Conservation (phyloP, 2,888 invertebrate genomes). For the Hartigia nigra region DNA sequence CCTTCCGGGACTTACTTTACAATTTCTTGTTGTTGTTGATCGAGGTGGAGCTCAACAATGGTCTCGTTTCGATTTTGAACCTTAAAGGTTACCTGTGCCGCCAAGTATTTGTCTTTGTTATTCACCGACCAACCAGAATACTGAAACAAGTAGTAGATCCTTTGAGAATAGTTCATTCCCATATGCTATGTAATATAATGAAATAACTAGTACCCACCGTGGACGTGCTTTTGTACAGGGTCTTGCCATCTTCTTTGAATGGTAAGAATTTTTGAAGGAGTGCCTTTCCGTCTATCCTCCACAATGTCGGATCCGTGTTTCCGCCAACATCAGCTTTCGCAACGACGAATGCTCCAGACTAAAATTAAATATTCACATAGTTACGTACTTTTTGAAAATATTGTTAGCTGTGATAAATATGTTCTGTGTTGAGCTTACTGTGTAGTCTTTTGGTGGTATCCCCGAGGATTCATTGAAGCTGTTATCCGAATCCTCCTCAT, state of each 20-base stretch:
- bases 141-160: slow-evolving; percentile 49
- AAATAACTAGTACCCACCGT: slow-evolving; percentile 60
- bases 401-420: background rate
- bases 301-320: slow-evolving; percentile 69
- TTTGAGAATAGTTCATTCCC: background rate
- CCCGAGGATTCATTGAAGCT: slow-evolving; percentile 57
- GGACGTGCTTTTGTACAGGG: slow-evolving; percentile 69
- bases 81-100: slow-evolving; percentile 67
- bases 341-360: slow-evolving; percentile 72
- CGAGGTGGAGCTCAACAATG: slow-evolving; percentile 66
- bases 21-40: slow-evolving; percentile 53
- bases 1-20: slow-evolving; percentile 50
- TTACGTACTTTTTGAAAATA: background rate
- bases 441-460: slow-evolving; percentile 61
- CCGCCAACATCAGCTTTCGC: slow-evolving; percentile 69
- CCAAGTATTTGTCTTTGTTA: slow-evolving; percentile 67
- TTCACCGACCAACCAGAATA: slow-evolving; percentile 68
- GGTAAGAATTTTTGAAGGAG: slow-evolving; percentile 73
- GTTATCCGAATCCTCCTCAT: slow-evolving; percentile 60
- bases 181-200: background rate
- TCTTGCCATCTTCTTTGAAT: slow-evolving; percentile 67
- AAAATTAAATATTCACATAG: slow-evolving; percentile 31
- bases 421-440: slow-evolving; percentile 39
- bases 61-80: slow-evolving; percentile 67
- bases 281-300: slow-evolving; percentile 73